Conservation (phyloP, 92 coral and sea anemone genomes). For the Zoanthus sansibaricus region DNA sequence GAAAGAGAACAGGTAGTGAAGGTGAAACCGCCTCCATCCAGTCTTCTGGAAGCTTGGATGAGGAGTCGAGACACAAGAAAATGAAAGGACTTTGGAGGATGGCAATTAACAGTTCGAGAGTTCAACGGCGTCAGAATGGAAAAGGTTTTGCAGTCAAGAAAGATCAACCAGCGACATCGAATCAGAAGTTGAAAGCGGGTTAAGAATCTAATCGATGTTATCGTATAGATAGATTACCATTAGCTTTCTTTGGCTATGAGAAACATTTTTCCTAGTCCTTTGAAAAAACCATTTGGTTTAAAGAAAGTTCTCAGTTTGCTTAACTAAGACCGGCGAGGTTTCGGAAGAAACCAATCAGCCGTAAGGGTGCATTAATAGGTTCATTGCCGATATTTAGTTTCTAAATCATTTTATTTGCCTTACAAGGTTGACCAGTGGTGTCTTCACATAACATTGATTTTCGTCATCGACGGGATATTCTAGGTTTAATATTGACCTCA, state of each 20-base stretch:
- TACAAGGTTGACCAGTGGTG: not conserved
- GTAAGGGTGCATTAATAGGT: not conserved
- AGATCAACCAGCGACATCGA: conserved; percentile 27
- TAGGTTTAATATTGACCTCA: too few relatives aligned
- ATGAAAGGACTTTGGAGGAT: conserved; percentile 83
- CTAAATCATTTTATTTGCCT: not conserved
- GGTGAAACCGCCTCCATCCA: conserved; percentile 65
- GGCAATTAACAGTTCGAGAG: conserved; percentile 72
- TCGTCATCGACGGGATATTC: not conserved
- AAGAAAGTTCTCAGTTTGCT: not conserved
- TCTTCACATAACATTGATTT: not conserved
- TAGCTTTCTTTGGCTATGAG: not conserved
- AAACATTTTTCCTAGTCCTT: not conserved
- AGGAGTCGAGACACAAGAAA: conserved; percentile 72
- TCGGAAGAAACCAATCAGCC: not conserved
- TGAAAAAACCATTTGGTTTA: not conserved
- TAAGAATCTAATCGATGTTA: not conserved
- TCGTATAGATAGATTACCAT: not conserved
- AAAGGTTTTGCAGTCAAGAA: conserved; percentile 9
- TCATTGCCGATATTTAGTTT: not conserved
- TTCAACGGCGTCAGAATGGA: conserved; percentile 23
- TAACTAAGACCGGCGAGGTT: not conserved
- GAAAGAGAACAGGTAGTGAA: conserved; percentile 42
- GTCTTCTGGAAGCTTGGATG: conserved; percentile 63
- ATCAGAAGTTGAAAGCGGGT: conserved; percentile 69